Conservation (phyloP, 2,797 vertebrate genomes). For the Centroberyx gerrardi region DNA sequence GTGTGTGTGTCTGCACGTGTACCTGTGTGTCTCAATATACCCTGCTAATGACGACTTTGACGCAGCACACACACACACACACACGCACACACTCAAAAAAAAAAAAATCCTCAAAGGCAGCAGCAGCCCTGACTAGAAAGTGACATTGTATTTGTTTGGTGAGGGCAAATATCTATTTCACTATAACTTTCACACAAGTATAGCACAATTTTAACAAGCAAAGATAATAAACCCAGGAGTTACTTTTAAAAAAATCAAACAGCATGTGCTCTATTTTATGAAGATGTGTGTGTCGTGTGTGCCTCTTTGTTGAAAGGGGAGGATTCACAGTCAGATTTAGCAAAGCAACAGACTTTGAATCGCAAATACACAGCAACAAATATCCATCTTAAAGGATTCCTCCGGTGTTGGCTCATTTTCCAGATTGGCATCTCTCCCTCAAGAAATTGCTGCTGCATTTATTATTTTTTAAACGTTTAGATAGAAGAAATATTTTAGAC, state of each 20-base stretch:
- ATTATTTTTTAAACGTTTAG: too few relatives aligned
- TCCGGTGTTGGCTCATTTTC: too few relatives aligned
- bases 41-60: conserved; percentile 59
- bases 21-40: conserved; percentile 36
- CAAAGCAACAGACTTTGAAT: conserved; percentile 36
- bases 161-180: conserved; percentile 39
- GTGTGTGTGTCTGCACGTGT: conserved; percentile 23
- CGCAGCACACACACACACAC: conserved; percentile 16
- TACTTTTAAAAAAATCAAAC: too few relatives aligned
- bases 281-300: background rate
- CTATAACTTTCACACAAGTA: conserved; percentile 22
- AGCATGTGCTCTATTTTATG: too few relatives aligned
- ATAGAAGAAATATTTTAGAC: too few relatives aligned
- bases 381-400: too few relatives aligned
- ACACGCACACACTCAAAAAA: background rate
- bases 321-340: conserved; percentile 9
- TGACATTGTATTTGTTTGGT: conserved; percentile 23
- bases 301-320: background rate
- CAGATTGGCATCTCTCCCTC: too few relatives aligned
- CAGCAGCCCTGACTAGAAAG: conserved; percentile 14
- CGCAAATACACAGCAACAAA: conserved; percentile 4
- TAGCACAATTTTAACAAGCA: conserved; percentile 35
- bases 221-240: conserved; percentile 25
- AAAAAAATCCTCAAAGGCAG: conserved; percentile 8
- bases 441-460: too few relatives aligned